Evolutionary conservation across 2,888 invertebrate species (phyloP).

Genomic region (Ormyrus rosae): DNA sequence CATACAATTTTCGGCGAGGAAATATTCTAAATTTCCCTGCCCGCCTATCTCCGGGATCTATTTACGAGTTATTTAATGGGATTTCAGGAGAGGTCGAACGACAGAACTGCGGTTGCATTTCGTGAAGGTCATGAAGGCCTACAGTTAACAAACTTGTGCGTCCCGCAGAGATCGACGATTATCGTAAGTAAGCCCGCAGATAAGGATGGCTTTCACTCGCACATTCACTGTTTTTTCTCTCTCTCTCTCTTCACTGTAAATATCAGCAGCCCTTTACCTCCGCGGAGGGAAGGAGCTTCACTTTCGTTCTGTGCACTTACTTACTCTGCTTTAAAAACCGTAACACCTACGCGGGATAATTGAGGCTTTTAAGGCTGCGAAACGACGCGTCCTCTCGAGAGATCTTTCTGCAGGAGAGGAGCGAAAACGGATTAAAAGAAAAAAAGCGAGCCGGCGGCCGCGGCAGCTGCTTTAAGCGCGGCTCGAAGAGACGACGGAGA

Average conservation of each 20-base stretch:
- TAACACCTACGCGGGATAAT: not conserved
- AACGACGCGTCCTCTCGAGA: not conserved
- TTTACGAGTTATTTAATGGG: constrained; percentile 66
- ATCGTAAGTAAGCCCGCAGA: constrained; percentile 68
- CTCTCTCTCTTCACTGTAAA: not conserved
- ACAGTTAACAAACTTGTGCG: constrained; percentile 71
- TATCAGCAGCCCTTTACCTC: too few relatives aligned
- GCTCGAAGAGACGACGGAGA: not conserved
- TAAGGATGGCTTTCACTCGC: constrained; percentile 5
- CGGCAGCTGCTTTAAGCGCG: not conserved
- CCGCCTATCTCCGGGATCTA: constrained; percentile 44
- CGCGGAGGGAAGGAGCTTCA: not conserved
- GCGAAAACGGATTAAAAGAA: not conserved
- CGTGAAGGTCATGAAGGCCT: constrained; percentile 66
- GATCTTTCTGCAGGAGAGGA: not conserved
- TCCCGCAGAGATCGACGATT: constrained; percentile 68
- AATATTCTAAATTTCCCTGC: not conserved
- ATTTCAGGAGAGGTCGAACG: constrained; percentile 71
- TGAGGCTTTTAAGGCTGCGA: constrained; percentile 10
- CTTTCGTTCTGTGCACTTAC: not conserved
- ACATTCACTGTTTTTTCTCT: constrained; percentile 14
- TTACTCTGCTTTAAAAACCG: too few relatives aligned
- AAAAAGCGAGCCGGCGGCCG: not conserved
- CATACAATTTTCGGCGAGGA: not conserved
- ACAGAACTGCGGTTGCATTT: constrained; percentile 65